Percentiles rank a stretch among this genome's conserved stretches.
phyloP scores from a whole-genome alignment of 2,797 vertebrate species.

The Gastrophryne carolinensis region DNA sequence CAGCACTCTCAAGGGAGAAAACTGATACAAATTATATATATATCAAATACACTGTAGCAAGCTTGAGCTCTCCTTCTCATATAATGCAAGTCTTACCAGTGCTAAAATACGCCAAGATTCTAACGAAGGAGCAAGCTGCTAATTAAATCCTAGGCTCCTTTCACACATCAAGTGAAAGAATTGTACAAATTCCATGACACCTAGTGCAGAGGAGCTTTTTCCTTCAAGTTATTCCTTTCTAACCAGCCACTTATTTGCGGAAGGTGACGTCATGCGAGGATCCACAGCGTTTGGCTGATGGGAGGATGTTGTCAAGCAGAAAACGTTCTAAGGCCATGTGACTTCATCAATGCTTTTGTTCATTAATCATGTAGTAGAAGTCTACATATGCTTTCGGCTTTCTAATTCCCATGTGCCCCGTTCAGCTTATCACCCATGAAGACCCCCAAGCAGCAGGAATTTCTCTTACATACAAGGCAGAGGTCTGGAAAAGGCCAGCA shows the following conservation, averaged over 20 bases:
- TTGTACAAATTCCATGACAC: neutral
- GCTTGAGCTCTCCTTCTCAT: neutral
- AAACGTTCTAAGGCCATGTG: conserved; percentile 19
- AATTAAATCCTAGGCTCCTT: neutral
- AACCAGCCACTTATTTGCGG: conserved; percentile 23
- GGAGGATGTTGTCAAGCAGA: conserved; percentile 24
- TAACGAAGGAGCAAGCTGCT: neutral
- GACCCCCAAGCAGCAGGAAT: neutral
- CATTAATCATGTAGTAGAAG: conserved; percentile 32
- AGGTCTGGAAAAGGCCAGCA: neutral
- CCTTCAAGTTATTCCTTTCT: conserved; percentile 8
- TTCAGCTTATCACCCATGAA: neutral
- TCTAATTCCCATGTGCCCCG: conserved; percentile 10
- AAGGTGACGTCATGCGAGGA: conserved; percentile 33
- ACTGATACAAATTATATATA: no score
- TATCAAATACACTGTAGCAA: neutral
- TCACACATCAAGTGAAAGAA: conserved; percentile 5
- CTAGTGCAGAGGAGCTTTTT: neutral
- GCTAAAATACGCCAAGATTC: neutral
- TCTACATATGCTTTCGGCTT: neutral
- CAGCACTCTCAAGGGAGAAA: no score
- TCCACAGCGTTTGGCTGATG: neutral
- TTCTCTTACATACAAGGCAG: neutral
- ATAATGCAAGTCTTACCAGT: neutral
- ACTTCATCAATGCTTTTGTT: conserved; percentile 27